These are phyloP conservation scores for Equus quagga DNA, from an alignment of 2,113 vertebrate genomes.

Conservation along the genomic window DNA sequence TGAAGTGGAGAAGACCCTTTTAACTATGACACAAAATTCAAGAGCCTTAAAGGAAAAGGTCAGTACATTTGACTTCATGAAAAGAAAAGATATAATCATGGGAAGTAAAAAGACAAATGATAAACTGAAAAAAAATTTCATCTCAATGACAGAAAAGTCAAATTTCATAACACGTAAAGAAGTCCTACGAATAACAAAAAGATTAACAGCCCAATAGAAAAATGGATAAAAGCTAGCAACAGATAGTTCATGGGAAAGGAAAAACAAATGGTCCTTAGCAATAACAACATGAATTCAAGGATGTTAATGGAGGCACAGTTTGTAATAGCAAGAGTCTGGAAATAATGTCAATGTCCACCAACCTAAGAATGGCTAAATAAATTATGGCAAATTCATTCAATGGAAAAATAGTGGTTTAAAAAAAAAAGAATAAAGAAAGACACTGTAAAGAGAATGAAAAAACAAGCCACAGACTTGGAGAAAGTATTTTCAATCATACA, in stretches of 20 bases:
- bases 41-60: background rate
- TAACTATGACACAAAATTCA: background rate
- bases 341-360: background rate
- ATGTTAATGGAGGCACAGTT: background rate
- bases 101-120: conserved; percentile 1
- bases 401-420: background rate
- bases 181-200: background rate
- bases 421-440: background rate
- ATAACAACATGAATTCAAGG: background rate
- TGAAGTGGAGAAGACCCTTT: background rate
- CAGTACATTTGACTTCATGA: background rate
- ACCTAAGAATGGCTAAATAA: background rate
- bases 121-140: background rate
- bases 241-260: background rate
- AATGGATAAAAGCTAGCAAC: background rate
- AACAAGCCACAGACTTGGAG: background rate
- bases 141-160: background rate
- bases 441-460: background rate
- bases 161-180: background rate
- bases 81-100: background rate
- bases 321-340: background rate
- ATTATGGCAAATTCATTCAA: background rate
- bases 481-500: background rate
- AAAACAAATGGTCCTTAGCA: background rate
- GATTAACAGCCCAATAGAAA: background rate